phyloP scores from a whole-genome alignment of 2,888 invertebrate genomes.

The Lucinisca nassula region DNA sequence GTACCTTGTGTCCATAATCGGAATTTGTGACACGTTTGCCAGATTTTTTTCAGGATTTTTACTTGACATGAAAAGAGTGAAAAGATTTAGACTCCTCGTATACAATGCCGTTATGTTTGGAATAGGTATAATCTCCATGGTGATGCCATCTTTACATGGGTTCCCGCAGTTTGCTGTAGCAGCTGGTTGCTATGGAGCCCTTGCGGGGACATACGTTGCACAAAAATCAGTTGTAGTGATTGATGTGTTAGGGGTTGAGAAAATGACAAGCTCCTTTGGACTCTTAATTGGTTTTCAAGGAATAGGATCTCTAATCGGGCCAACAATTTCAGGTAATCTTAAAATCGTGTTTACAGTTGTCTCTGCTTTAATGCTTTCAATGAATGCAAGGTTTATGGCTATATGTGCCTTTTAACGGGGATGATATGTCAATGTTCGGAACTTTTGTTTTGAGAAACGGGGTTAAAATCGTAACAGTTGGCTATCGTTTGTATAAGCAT shows the following conservation, averaged over 20 bases:
- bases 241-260: conserved; percentile 78
- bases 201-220: conserved; percentile 77
- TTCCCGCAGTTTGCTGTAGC: conserved; percentile 72
- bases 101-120: conserved; percentile 74
- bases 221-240: conserved; percentile 79
- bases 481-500: too few species aligned
- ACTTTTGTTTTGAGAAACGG: too few species aligned
- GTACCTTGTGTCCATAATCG: conserved; percentile 94
- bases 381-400: too few species aligned
- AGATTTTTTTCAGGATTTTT: conserved; percentile 90
- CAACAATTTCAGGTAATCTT: conserved; percentile 77
- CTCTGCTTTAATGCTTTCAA: too few species aligned
- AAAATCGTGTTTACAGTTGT: too few species aligned
- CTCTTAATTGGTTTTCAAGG: conserved; percentile 80
- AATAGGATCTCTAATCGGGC: conserved; percentile 79
- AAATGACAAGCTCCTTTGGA: conserved; percentile 80
- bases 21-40: conserved; percentile 96
- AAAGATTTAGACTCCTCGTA: conserved; percentile 65
- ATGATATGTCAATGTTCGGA: too few species aligned
- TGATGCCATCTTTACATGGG: conserved; percentile 66
- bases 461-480: too few species aligned
- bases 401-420: too few species aligned
- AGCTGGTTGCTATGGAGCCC: conserved; percentile 71
- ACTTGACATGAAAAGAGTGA: conserved; percentile 74
- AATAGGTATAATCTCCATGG: conserved; percentile 65